phyloP scores from a whole-genome alignment of 1,140 invertebrate genomes.

The Leptinotarsa defecta region DNA sequence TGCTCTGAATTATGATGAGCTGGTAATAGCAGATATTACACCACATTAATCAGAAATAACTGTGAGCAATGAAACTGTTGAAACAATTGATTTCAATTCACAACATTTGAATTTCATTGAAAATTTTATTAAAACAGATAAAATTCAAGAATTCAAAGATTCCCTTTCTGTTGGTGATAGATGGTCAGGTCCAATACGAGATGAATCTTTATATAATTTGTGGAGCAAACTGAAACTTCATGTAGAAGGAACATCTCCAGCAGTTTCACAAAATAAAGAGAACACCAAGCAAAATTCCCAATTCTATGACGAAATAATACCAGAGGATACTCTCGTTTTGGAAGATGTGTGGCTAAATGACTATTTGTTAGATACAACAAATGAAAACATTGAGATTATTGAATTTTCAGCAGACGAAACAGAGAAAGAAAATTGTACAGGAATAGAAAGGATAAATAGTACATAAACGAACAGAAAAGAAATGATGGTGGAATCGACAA shows the following conservation, averaged over 20 bases:
- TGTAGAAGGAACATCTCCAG: background rate
- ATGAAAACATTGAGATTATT: constrained; percentile 8
- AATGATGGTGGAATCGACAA: background rate
- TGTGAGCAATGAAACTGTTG: background rate
- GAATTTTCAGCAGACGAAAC: background rate
- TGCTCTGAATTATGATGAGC: constrained; percentile 10
- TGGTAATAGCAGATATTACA: background rate
- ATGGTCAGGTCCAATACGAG: background rate
- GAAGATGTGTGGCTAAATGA: constrained; percentile 5
- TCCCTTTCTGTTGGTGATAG: background rate
- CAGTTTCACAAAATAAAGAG: background rate
- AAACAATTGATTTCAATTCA: background rate
- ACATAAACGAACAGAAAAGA: background rate
- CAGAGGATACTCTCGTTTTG: constrained; percentile 9
- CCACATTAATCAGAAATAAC: background rate
- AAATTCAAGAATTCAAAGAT: background rate
- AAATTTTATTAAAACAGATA: constrained; percentile 8
- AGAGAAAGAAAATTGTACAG: background rate
- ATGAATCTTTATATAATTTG: background rate
- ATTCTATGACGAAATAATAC: background rate
- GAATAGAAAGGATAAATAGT: background rate
- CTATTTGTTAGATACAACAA: background rate
- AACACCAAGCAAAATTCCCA: constrained; percentile 2
- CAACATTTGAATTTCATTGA: constrained; percentile 12
- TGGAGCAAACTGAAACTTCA: background rate